phyloP scores from a whole-genome alignment of 2,113 vertebrate genomes.

The Eudyptes chrysolophus region DNA sequence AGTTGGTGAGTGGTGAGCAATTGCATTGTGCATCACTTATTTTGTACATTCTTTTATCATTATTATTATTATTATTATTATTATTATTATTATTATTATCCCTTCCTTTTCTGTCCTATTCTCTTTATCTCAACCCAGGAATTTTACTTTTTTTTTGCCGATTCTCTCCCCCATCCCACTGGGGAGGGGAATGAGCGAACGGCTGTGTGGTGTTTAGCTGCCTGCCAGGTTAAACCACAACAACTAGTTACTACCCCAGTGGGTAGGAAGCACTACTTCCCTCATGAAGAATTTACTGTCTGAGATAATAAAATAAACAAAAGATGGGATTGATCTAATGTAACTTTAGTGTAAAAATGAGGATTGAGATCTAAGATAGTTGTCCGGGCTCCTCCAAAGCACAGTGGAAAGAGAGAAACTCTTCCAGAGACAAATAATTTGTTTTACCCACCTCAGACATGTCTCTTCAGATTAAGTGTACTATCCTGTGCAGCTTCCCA shows the following conservation, averaged over 20 bases:
- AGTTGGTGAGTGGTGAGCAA: too few species aligned
- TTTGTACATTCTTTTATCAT: too few species aligned
- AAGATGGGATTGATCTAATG: background rate
- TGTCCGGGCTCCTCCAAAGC: background rate
- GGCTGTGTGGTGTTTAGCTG: too few species aligned
- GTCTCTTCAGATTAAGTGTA: background rate
- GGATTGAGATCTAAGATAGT: background rate
- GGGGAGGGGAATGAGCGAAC: too few species aligned
- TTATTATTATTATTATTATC: too few species aligned
- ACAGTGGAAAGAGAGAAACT: background rate
- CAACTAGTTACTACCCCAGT: background rate
- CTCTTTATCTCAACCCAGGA: too few species aligned
- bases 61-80: too few species aligned
- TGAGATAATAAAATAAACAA: background rate
- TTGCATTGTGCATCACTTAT: too few species aligned
- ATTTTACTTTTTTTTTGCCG: too few species aligned
- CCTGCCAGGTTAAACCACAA: too few species aligned
- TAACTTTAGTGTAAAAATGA: background rate
- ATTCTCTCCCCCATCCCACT: too few species aligned
- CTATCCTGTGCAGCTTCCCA: background rate
- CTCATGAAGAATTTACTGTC: background rate
- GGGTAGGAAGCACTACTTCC: background rate
- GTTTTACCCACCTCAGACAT: background rate
- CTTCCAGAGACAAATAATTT: background rate
- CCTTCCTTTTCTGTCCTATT: too few species aligned